Evolutionary conservation across 1,140 invertebrate genomes (phyloP).

Genomic region (Luehdorfia chinensis): DNA sequence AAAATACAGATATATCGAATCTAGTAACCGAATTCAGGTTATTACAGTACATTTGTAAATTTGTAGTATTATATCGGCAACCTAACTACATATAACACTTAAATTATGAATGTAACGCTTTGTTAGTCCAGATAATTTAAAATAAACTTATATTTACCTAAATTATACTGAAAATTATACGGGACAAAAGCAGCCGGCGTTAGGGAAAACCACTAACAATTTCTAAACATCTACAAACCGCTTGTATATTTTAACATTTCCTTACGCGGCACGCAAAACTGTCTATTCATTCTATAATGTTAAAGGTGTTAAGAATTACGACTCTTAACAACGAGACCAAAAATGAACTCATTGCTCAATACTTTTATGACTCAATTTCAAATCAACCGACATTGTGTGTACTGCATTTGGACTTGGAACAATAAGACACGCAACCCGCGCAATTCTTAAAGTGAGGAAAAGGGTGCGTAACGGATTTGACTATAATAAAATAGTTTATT

Average conservation of each 20-base stretch:
- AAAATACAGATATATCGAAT: too few species aligned
- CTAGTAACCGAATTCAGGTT: too few species aligned
- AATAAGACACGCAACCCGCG: background rate
- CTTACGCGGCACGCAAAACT: conserved; percentile 20
- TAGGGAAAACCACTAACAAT: conserved; percentile 13
- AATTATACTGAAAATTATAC: conserved; percentile 6
- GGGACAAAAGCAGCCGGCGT: background rate
- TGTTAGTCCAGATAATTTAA: background rate
- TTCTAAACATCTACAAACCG: conserved; percentile 1
- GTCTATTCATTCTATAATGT: conserved; percentile 18
- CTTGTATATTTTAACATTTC: conserved; percentile 10
- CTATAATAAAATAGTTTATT: conserved; percentile 1
- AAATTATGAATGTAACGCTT: too few species aligned
- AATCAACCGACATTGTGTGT: background rate
- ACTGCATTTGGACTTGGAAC: background rate
- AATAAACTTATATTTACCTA: conserved; percentile 2
- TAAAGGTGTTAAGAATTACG: too few species aligned
- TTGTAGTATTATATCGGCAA: too few species aligned
- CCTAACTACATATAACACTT: too few species aligned
- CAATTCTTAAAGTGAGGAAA: too few species aligned
- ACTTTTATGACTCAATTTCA: background rate
- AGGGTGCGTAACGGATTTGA: background rate
- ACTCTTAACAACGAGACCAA: too few species aligned
- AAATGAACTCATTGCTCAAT: background rate
- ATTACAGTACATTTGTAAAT: too few species aligned